Evolutionary conservation across 2,797 vertebrate genomes (phyloP).

Genomic region (Amblyopsis hoosieri): DNA sequence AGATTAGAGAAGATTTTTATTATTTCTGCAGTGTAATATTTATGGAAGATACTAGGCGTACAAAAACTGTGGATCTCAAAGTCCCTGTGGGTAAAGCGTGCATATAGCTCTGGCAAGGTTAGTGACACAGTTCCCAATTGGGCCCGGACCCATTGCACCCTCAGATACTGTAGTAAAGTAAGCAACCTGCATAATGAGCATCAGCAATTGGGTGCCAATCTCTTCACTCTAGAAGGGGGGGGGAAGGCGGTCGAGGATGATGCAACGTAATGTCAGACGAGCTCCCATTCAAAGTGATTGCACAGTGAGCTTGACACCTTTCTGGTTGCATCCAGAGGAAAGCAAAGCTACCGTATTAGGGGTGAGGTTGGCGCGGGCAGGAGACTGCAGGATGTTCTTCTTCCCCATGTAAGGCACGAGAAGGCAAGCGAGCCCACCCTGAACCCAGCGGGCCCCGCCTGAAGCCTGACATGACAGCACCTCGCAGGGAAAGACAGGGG

Average conservation of each 20-base stretch:
- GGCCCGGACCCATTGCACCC: background rate
- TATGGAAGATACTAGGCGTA: background rate
- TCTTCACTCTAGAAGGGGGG: conserved; percentile 26
- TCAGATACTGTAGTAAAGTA: conserved; percentile 5
- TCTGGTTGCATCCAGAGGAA: conserved; percentile 34
- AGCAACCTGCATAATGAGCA: background rate
- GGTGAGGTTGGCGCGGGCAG: conserved; percentile 20
- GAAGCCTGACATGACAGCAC: conserved; percentile 45
- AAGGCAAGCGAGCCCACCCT: conserved; percentile 48
- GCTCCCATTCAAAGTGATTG: conserved; percentile 31
- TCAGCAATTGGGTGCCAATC: conserved; percentile 14
- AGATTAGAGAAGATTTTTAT: too few relatives aligned
- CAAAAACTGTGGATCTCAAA: too few relatives aligned
- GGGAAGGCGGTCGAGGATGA: conserved; percentile 34
- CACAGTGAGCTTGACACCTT: conserved; percentile 31
- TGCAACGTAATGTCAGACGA: conserved; percentile 39
- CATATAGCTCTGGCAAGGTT: background rate
- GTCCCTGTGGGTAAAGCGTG: background rate
- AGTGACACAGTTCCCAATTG: background rate
- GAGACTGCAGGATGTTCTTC: conserved; percentile 28
- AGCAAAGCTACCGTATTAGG: conserved; percentile 39
- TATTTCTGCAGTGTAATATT: background rate
- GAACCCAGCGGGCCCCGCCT: conserved; percentile 49
- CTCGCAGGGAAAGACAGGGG: conserved; percentile 43
- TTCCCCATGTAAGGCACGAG: conserved; percentile 23